Evolutionary conservation across 2,888 invertebrate species (phyloP).

Genomic region (Chrysotoxum bicinctum): DNA sequence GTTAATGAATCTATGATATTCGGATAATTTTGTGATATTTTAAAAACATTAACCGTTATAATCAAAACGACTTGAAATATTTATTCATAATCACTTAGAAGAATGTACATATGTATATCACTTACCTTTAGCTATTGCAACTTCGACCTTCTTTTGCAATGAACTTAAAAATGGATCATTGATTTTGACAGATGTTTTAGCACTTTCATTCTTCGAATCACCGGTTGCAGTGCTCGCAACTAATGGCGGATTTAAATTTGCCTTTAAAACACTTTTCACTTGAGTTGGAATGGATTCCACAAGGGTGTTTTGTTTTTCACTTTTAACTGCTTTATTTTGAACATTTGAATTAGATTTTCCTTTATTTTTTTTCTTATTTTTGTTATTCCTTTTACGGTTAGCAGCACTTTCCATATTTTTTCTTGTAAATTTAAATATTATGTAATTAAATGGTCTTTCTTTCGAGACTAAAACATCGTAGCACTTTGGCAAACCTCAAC

Average conservation of each 20-base stretch:
- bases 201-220: conserved; percentile 11
- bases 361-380: conserved; percentile 38
- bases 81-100: no score
- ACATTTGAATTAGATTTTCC: neutral
- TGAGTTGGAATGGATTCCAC: neutral
- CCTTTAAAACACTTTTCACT: conserved; percentile 38
- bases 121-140: conserved; percentile 54
- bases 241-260: conserved; percentile 21
- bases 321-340: neutral
- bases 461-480: neutral
- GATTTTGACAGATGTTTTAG: neutral
- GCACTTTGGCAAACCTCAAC: conserved; percentile 1
- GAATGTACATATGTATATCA: no score
- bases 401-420: conserved; percentile 36
- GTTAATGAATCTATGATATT: no score
- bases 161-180: conserved; percentile 53
- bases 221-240: neutral
- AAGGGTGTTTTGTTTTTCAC: neutral
- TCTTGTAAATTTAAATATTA: conserved; percentile 31
- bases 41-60: no score
- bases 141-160: conserved; percentile 62
- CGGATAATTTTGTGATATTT: no score
- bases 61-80: no score
- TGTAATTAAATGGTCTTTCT: conserved; percentile 24
- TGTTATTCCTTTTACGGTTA: conserved; percentile 38